A percentile compares a stretch with the other conserved stretches of the same genome.
Evolutionary conservation across 2,888 invertebrate genomes (phyloP).

Genomic region (Dicycla oo): DNA sequence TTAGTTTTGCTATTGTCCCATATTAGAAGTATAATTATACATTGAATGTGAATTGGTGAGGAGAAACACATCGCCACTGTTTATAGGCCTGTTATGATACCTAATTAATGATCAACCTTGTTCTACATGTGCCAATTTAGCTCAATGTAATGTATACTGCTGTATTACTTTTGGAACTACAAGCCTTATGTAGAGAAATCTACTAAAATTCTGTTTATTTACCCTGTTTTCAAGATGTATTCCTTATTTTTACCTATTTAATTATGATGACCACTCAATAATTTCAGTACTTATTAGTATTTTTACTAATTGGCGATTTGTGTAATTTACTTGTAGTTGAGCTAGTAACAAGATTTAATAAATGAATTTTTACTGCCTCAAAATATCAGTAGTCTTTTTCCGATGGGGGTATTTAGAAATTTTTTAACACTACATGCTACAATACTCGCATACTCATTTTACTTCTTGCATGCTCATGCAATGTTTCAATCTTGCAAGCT

Average conservation of each 20-base stretch:
- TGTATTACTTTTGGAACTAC: not conserved
- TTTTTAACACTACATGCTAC: not conserved
- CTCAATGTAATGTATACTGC: not conserved
- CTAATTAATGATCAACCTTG: constrained; percentile 34
- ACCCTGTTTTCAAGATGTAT: not conserved
- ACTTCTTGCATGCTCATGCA: not conserved
- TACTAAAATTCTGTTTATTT: not conserved
- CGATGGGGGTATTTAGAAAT: constrained; percentile 24
- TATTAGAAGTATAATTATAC: constrained; percentile 49
- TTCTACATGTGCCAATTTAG: constrained; percentile 26
- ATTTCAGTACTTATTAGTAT: not conserved
- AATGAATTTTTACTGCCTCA: not conserved
- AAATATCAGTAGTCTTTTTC: not conserved
- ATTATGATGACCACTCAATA: not conserved
- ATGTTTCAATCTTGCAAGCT: constrained; percentile 14
- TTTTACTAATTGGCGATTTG: not conserved
- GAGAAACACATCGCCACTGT: constrained; percentile 12
- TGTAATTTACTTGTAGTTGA: not conserved
- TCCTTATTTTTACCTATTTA: not conserved
- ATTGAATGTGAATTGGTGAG: constrained; percentile 37
- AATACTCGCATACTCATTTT: constrained; percentile 14
- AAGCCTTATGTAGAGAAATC: not conserved
- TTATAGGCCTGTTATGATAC: constrained; percentile 26
- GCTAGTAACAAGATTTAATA: not conserved
- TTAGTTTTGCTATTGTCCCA: constrained; percentile 20